Conservation (phyloP, 1,140 invertebrate species). For the Lanistes nyassanus region DNA sequence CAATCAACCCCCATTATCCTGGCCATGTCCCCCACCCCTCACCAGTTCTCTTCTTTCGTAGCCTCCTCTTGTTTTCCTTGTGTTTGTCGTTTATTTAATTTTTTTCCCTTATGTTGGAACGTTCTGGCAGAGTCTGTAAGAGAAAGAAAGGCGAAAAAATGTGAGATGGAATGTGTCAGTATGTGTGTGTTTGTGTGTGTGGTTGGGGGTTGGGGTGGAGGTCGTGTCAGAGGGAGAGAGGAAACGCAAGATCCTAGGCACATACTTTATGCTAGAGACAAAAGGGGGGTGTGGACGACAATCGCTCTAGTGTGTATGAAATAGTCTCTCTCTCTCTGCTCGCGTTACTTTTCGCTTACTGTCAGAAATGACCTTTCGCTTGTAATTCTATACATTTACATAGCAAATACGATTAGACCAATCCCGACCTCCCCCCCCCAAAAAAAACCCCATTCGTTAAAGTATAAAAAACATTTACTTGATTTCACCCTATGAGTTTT, state of each 20-base stretch:
- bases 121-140: neutral
- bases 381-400: neutral
- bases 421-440: too few species aligned
- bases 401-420: neutral
- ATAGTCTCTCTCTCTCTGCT: neutral
- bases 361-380: too few species aligned
- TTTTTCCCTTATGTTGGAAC: neutral
- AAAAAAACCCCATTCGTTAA: too few species aligned
- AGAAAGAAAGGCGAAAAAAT: neutral
- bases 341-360: too few species aligned
- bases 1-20: neutral
- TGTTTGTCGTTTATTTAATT: neutral
- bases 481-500: too few species aligned
- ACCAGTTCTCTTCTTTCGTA: neutral
- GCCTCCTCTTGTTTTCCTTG: neutral
- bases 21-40: neutral
- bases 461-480: too few species aligned
- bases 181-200: slow-evolving; percentile 7
- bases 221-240: too few species aligned
- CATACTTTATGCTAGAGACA: too few species aligned
- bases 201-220: too few species aligned
- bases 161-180: neutral
- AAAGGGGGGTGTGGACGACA: too few species aligned
- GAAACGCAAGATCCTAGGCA: too few species aligned
- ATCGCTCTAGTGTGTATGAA: too few species aligned